A percentile compares a stretch with the other conserved stretches of the same genome.
Conservation (phyloP, 2,113 vertebrate genomes). For the Protobothrops flavoviridis region DNA sequence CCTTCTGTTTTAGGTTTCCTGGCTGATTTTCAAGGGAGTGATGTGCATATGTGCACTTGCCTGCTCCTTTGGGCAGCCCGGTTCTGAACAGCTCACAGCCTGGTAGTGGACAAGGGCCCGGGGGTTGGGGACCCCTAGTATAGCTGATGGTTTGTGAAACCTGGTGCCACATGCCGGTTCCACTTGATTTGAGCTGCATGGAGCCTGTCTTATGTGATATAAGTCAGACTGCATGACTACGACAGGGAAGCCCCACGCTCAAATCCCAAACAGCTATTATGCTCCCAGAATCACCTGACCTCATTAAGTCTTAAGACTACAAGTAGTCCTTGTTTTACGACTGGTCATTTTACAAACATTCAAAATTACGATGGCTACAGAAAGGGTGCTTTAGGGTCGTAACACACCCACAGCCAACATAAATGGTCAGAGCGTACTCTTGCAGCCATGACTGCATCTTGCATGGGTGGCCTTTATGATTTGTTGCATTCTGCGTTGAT, state of each 20-base stretch:
- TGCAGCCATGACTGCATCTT: neutral
- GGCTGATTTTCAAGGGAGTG: neutral
- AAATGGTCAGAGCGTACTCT: neutral
- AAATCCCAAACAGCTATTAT: neutral
- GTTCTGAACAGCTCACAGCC: neutral
- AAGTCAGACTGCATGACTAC: neutral
- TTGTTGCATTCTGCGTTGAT: neutral
- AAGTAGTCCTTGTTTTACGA: neutral
- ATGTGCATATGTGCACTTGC: neutral
- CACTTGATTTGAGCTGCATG: neutral
- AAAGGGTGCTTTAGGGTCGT: neutral
- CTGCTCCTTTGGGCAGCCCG: neutral
- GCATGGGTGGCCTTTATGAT: neutral
- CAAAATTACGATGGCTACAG: neutral
- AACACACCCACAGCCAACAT: neutral
- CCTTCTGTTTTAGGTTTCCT: neutral
- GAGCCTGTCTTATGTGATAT: neutral
- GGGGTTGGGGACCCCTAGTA: neutral
- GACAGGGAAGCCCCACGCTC: neutral
- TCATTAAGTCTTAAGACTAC: neutral
- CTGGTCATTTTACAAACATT: neutral
- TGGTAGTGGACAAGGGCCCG: neutral
- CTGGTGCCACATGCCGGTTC: constrained; percentile 5
- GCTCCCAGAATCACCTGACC: neutral
- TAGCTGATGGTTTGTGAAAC: neutral